Evolutionary conservation across 2,888 invertebrate species (phyloP).

Genomic region (Dendrolimus pini): DNA sequence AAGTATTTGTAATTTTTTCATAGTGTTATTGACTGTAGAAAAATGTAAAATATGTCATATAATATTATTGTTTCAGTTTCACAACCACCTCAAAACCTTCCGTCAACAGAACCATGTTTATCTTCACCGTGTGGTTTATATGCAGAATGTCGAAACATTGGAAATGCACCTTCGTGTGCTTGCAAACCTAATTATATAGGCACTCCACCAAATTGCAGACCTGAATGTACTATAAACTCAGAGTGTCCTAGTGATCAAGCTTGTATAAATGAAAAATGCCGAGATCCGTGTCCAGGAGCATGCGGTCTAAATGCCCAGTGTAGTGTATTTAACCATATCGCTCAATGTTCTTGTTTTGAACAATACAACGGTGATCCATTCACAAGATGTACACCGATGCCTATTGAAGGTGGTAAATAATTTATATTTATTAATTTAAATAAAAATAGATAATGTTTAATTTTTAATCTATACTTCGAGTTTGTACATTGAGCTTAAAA

Average conservation of each 20-base stretch:
- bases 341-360: slow-evolving; percentile 78
- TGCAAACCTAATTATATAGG: slow-evolving; percentile 78
- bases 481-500: too few species aligned
- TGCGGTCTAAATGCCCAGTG: slow-evolving; percentile 78
- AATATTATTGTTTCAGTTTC: slow-evolving; percentile 39
- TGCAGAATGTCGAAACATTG: slow-evolving; percentile 77
- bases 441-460: not conserved
- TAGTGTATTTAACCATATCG: slow-evolving; percentile 78
- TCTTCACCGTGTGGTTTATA: slow-evolving; percentile 83
- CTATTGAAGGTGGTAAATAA: slow-evolving; percentile 45
- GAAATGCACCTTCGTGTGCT: slow-evolving; percentile 76
- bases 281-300: slow-evolving; percentile 81
- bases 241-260: slow-evolving; percentile 82
- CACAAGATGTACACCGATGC: slow-evolving; percentile 50
- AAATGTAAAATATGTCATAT: not conserved
- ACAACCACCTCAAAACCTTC: slow-evolving; percentile 35
- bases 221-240: slow-evolving; percentile 81
- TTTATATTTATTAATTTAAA: not conserved
- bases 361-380: slow-evolving; percentile 79
- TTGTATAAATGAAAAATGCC: slow-evolving; percentile 80
- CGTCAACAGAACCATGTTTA: slow-evolving; percentile 74
- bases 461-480: not conserved
- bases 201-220: slow-evolving; percentile 81
- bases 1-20: slow-evolving; percentile 15
- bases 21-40: not conserved